Evolutionary conservation across 1,140 invertebrate genomes (phyloP), one percentile per base, ranked within the genome.

Genomic region (Chrysomallon squamiferum): DNA sequence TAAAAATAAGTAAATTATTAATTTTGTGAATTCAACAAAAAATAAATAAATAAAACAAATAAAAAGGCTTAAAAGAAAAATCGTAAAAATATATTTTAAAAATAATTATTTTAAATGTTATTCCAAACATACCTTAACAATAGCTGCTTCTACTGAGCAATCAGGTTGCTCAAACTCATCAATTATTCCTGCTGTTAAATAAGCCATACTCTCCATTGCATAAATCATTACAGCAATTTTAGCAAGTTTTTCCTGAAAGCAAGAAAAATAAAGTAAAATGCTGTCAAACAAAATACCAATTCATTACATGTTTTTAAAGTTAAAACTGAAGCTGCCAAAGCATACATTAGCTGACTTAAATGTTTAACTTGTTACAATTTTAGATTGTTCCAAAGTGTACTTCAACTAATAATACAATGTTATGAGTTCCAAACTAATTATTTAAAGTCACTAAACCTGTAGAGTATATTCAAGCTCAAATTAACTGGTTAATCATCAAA

Each of bases 171-270:
- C 84, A 66, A 90, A 91, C 15, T 84, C 84, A 77, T 94, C 93
- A 29, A 90, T 75, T 11, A 92, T 81, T 4, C 90, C 90, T 43
- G 91, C 88, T 0, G 92, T 93, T 30, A 93, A 73, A 80, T 93
- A 95, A 0, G 90, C 83, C 85, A 92, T 90, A 74, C 91, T 92
- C 78, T 95, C 93, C 86, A 93, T 91, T 0, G 88, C 89, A 79
- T 94, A 95, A 5, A 89, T 82, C 2, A 84, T 72, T 4, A 79
- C 80, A 9, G 87, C 81, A 22, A 90, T 84, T 73, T 87, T 84
- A 2, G 88, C 87, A 64, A 92, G 71, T 47, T 89, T 87, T 49
- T 88, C 84, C 75, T 87, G 69, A 2, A 77, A 70, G 66, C 35
- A 38, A 38, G 35, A n/a, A n/a, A n/a, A n/a, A 29, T n/a, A n/a